These are phyloP conservation scores for Volucella bombylans DNA, from an alignment of 2,888 invertebrate genomes.

Conservation along the genomic window DNA sequence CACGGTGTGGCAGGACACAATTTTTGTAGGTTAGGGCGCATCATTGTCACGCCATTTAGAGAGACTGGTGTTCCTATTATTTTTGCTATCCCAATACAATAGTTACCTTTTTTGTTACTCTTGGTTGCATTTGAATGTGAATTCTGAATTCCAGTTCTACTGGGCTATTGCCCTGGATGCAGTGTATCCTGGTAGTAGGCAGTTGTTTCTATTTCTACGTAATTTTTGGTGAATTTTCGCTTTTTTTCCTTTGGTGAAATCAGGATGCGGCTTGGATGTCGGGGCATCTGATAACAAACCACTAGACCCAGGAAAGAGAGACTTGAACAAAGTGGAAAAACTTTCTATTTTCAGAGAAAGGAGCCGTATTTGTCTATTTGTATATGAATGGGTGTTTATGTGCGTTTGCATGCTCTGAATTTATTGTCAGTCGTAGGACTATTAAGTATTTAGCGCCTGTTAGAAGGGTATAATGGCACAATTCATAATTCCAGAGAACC, in stretches of 20 bases:
- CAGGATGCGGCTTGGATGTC: slow-evolving; percentile 62
- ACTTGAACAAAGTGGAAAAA: slow-evolving; percentile 32
- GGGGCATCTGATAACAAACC: slow-evolving; percentile 67
- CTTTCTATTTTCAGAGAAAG: slow-evolving; percentile 59
- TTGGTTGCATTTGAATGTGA: too few species aligned
- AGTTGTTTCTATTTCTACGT: slow-evolving; percentile 48
- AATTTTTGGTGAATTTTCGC: slow-evolving; percentile 53
- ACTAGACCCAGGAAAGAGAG: slow-evolving; percentile 33
- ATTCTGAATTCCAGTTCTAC: slow-evolving; percentile 37
- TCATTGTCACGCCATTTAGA: slow-evolving; percentile 74
- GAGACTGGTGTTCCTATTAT: slow-evolving; percentile 29
- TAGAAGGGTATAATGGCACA: slow-evolving; percentile 47
- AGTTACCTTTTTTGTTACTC: slow-evolving; percentile 11
- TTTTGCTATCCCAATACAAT: slow-evolving; percentile 26
- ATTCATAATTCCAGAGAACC: slow-evolving; percentile 45
- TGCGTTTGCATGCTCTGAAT: slow-evolving; percentile 50
- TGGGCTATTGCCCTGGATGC: slow-evolving; percentile 6
- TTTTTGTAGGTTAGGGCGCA: slow-evolving; percentile 70
- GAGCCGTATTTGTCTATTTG: not conserved
- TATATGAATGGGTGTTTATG: not conserved
- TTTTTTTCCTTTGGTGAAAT: slow-evolving; percentile 39
- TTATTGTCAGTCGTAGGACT: slow-evolving; percentile 54
- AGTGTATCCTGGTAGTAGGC: slow-evolving; percentile 46
- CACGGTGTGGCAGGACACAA: slow-evolving; percentile 76
- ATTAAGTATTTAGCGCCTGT: slow-evolving; percentile 68